phyloP scores from a whole-genome alignment of 2,888 invertebrate genomes.

The Pammene aurita region DNA sequence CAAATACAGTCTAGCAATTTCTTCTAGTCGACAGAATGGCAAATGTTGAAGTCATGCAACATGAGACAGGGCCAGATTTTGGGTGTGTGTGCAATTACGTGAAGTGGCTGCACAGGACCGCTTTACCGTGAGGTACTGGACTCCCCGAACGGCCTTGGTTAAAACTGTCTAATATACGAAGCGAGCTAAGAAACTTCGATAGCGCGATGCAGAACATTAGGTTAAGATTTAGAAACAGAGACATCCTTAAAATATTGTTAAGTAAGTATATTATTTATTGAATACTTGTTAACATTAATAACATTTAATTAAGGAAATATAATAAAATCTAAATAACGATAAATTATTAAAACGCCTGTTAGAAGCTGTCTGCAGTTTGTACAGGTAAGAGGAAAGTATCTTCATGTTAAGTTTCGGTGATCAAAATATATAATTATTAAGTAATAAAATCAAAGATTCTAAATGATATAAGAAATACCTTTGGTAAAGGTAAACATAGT shows the following conservation, averaged over 20 bases:
- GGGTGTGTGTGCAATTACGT: conserved; percentile 61
- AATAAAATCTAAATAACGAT: no score
- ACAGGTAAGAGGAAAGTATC: no score
- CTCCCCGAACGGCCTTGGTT: conserved; percentile 49
- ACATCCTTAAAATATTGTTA: neutral
- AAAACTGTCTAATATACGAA: conserved; percentile 48
- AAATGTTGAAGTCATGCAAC: conserved; percentile 71
- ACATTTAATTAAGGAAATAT: no score
- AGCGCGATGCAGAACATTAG: conserved; percentile 62
- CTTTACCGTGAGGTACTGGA: conserved; percentile 61
- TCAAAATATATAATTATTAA: no score
- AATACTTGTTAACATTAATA: no score
- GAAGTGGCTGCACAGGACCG: conserved; percentile 63
- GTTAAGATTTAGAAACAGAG: conserved; percentile 36
- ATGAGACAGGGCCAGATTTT: conserved; percentile 57
- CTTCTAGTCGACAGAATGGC: conserved; percentile 78
- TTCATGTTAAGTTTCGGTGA: no score
- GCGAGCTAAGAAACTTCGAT: conserved; percentile 52
- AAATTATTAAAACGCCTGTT: no score
- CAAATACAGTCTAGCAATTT: conserved; percentile 73
- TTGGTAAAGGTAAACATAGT: no score
- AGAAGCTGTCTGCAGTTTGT: no score
- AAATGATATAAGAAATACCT: no score
- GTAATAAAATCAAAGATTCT: no score
- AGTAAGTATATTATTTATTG: no score